Evolutionary conservation across 1,140 invertebrate species (phyloP), one percentile per base, ranked within the genome.

Genomic region (Drosophila carrolli): DNA sequence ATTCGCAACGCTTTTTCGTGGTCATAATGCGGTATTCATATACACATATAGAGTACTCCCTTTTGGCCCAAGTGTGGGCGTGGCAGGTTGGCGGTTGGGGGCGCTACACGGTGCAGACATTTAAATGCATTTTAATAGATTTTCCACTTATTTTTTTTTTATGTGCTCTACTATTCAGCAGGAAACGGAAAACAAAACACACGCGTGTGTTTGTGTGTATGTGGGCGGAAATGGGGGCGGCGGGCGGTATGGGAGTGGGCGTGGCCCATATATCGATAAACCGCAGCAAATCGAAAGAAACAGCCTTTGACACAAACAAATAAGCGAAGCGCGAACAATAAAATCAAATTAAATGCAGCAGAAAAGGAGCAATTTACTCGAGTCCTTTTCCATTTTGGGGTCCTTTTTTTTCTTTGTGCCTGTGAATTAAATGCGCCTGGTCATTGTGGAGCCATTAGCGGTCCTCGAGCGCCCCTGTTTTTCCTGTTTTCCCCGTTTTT

Each of bases 401-500:
- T 50, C n/a, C 4, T n/a, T 51, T 47, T 50, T 38, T 9, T 3
- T 60, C 8, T 57, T 27, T 72, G 19, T 27, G 16, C 16, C 43
- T 56, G 51, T 38, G 44, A 44, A 44, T 63, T 14, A 71, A 75
- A 78, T 54, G 63, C 62, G 79, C 63, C 63, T 66, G 62, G 77
- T 90, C 88, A 90, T 91, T 88, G 88, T 91, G 83, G 83, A 62
- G 83, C 88, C 77, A 91, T 90, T 90, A 90, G 70, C 68, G 60
- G 58, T 67, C 60, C 63, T 50, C 71, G 59, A 57, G 32, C 46
- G 35, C 43, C 57, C 46, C 63, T 27, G 14, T 14, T 78, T 75
- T 67, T 44, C 27, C 55, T 35, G 50, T 32, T 14, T 51, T 59
- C 14, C 11, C 44, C 62, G 40, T 44, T 38, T 48, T 14, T 19